A percentile compares a stretch with the other conserved stretches of the same genome.
Conservation (phyloP, 2,113 vertebrate genomes). For the Oryzias celebensis region DNA sequence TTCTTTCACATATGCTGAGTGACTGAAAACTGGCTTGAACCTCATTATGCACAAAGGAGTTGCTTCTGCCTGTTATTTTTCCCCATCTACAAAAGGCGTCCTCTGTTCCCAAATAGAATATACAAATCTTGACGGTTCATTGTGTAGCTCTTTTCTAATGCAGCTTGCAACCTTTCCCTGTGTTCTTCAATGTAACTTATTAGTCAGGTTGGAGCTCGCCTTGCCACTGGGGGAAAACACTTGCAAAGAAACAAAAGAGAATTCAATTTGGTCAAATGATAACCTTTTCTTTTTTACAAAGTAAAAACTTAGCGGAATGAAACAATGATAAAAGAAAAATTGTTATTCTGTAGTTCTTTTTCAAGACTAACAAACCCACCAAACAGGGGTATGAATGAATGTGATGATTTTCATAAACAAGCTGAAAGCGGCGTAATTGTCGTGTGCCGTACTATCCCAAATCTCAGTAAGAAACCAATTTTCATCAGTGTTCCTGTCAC, state of each 20-base stretch:
- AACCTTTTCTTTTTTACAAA: constrained; percentile 9
- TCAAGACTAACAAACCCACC: constrained; percentile 3
- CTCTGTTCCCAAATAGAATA: constrained; percentile 73
- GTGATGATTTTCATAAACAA: constrained; percentile 26
- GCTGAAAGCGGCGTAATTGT: constrained; percentile 16
- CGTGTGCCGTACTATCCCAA: constrained; percentile 20
- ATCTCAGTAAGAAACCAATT: constrained; percentile 31
- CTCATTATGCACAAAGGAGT: constrained; percentile 58
- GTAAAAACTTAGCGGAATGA: constrained; percentile 8
- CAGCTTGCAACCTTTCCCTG: constrained; percentile 40
- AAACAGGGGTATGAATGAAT: constrained; percentile 17
- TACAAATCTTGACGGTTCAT: constrained; percentile 72
- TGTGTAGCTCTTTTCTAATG: constrained; percentile 59
- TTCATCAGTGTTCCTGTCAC: constrained; percentile 32
- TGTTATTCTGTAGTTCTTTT: constrained; percentile 9
- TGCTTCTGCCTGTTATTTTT: constrained; percentile 70
- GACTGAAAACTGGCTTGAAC: constrained; percentile 61
- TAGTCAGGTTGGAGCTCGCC: constrained; percentile 38
- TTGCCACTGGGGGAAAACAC: constrained; percentile 29
- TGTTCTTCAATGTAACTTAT: constrained; percentile 64
- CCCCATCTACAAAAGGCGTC: constrained; percentile 60
- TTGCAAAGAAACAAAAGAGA: constrained; percentile 31
- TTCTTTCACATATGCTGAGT: constrained; percentile 35
- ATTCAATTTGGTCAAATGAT: constrained; percentile 36
- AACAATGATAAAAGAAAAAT: neutral